A percentile compares a stretch with the other conserved stretches of the same genome.
Conservation (phyloP, 1,140 invertebrate species). For the Trachelipus rathkii region DNA sequence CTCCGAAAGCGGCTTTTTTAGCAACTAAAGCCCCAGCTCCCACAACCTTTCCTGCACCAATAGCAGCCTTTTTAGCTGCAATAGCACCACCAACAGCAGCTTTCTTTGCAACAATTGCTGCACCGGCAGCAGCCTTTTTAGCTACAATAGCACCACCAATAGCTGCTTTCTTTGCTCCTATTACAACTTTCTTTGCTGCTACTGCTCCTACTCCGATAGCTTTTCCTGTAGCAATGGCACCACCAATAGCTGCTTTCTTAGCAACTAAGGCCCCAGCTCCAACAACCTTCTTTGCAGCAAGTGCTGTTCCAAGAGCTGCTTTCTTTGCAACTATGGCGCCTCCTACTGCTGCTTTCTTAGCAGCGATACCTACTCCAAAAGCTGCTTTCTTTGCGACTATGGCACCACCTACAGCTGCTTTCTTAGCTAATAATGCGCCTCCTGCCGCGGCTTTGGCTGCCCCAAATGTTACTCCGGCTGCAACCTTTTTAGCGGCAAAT, state of each 20-base stretch:
- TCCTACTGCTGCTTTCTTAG: background rate
- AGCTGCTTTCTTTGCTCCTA: background rate
- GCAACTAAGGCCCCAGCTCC: background rate
- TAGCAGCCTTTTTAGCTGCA: background rate
- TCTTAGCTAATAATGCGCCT: background rate
- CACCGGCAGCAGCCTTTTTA: background rate
- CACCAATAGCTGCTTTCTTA: background rate
- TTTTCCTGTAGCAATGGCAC: background rate
- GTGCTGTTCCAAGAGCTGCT: background rate
- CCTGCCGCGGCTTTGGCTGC: background rate
- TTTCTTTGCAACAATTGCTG: background rate
- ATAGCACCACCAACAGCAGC: background rate
- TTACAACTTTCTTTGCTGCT: background rate
- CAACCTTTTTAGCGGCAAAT: background rate
- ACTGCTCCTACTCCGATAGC: background rate
- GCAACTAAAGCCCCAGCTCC: no score
- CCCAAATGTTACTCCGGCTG: background rate
- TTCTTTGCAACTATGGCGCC: background rate
- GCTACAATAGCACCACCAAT: background rate
- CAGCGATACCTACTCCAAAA: background rate
- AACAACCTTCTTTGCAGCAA: background rate
- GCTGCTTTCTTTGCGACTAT: background rate
- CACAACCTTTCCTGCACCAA: no score
- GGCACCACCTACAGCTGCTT: background rate
- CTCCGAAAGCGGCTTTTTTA: no score